Evolutionary conservation across 2,797 vertebrate species (phyloP).

Genomic region (Gymnothorax reevesii): DNA sequence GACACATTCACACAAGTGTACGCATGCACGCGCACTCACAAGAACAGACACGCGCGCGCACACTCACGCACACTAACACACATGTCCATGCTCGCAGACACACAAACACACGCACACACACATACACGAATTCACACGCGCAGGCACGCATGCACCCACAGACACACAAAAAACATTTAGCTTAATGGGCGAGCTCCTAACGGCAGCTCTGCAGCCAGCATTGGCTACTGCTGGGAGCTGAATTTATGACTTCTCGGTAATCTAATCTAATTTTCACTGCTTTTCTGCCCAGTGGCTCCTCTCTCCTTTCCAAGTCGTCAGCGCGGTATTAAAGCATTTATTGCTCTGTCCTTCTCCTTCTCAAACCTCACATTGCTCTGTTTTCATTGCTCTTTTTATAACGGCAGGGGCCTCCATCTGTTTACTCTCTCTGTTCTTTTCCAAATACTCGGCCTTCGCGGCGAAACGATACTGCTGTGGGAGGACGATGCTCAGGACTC

Average conservation of each 20-base stretch:
- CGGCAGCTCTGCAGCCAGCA: constrained; percentile 49
- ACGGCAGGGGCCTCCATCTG: neutral
- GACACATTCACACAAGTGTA: constrained; percentile 1
- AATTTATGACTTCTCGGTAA: constrained; percentile 56
- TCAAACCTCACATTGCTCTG: neutral
- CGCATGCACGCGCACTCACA: constrained; percentile 12
- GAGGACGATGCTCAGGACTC: neutral
- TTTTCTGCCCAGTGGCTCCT: constrained; percentile 45
- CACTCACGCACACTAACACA: neutral
- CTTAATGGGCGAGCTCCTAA: constrained; percentile 49
- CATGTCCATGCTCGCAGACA: neutral
- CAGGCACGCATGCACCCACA: neutral
- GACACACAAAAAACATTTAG: constrained; percentile 37
- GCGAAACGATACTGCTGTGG: neutral
- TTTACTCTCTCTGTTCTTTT: neutral
- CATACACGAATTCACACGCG: constrained; percentile 8
- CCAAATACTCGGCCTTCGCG: neutral
- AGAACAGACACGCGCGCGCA: constrained; percentile 14
- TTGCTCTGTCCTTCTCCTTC: constrained; percentile 22
- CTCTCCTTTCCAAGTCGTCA: constrained; percentile 29
- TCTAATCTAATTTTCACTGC: constrained; percentile 51
- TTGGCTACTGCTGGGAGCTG: constrained; percentile 36
- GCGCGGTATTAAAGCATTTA: constrained; percentile 35
- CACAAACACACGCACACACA: neutral
- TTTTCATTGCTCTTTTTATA: constrained; percentile 15